Base-by-base conservation (phyloP, 2,797 vertebrate genomes). In the Chanos chanos region DNA sequence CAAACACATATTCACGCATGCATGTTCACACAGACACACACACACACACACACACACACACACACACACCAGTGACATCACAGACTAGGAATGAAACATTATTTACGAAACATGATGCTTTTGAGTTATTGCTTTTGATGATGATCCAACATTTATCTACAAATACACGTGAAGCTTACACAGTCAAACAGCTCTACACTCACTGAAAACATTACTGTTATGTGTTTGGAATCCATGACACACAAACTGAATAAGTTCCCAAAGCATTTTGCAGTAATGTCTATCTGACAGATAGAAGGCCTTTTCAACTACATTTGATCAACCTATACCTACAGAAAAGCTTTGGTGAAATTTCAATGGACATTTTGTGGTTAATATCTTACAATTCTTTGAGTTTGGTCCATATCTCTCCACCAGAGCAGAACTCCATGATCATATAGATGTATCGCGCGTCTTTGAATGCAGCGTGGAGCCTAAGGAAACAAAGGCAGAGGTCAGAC, bases 381-480 rank as follows among this genome's bases (percentile, higher is more conserved):
- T 75, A 93, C 92, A 67, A 77, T 88, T 93, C 88, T 18, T 91
- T 90, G 57, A 94, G 89, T 63, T 93, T 92, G 70, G 89, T 91
- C 92, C 91, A 92, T 64, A 93, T 81, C 71, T 94, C 92, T 1
- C 92, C 90, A 1, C 91, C 92, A 1, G 62, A 70, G 40, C 92
- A 93, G 76, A 92, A 92, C 61, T 93, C 91, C 89, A 92, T 91
- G 24, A 91, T 61, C 89, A 90, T 89, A 76, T 91, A 93, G 71
- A 94, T 81, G 58, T 89, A 87, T 3, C 83, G 82, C 0, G 81
- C 55, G 70, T 92, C 89, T 74, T 84, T 88, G 63, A 90, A 93
- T 1, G 87, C 83, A n/a, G 73, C 80, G 2, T 90, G 67, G 28
- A 93, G 84, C 61, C 92, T 93, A 47, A 8, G 55, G 4, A 16